Conservation (phyloP, 2,797 vertebrate genomes). For the Melopsittacus undulatus region DNA sequence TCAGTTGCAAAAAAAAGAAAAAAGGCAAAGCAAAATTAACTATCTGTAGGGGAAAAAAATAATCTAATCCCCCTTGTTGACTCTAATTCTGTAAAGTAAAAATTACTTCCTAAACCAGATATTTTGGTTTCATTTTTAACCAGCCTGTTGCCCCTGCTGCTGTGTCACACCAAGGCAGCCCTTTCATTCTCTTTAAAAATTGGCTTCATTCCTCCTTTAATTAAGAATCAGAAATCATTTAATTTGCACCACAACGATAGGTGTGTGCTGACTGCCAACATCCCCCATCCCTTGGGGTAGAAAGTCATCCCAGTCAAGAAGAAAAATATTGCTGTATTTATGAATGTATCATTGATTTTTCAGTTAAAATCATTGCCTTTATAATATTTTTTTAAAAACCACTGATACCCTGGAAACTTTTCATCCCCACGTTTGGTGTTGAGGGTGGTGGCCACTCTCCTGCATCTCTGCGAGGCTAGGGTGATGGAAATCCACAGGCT, state of each 20-base stretch:
- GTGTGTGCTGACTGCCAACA: not conserved
- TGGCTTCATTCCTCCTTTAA: not conserved
- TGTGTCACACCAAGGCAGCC: not conserved
- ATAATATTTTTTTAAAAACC: not conserved
- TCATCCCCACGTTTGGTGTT: no score
- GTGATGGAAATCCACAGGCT: not conserved
- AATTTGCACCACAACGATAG: not conserved
- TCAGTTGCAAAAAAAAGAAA: not conserved
- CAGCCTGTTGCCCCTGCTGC: not conserved
- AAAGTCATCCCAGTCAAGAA: not conserved
- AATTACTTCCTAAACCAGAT: not conserved
- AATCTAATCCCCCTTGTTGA: not conserved
- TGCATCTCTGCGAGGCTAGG: not conserved
- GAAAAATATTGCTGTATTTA: not conserved
- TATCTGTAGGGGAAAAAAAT: accelerated
- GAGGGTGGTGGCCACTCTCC: not conserved
- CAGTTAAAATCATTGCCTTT: not conserved
- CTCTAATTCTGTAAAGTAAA: not conserved
- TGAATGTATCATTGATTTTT: not conserved
- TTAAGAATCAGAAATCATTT: not conserved
- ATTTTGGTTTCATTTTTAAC: not conserved
- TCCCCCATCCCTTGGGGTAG: not conserved
- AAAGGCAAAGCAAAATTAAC: not conserved
- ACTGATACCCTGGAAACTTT: not conserved
- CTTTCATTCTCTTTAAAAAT: not conserved